Conservation (phyloP, 2,888 invertebrate genomes). For the Pomacea canaliculata region DNA sequence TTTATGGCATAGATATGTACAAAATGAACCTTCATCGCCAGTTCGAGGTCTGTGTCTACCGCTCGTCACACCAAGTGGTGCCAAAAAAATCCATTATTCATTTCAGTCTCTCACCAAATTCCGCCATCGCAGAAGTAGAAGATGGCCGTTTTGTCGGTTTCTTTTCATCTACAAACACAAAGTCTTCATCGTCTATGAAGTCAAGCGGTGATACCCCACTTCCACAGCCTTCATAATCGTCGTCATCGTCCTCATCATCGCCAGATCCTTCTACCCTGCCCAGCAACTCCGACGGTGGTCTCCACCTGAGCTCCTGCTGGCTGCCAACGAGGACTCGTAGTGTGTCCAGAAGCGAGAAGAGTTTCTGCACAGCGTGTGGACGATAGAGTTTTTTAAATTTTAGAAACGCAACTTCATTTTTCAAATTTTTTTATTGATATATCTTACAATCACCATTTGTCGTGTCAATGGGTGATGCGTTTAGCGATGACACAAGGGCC, state of each 20-base stretch:
- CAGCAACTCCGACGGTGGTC: not conserved
- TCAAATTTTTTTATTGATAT: not conserved
- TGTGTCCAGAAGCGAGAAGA: conserved; percentile 12
- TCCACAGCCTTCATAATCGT: conserved; percentile 4
- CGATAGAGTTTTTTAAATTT: not conserved
- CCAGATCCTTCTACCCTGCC: conserved; percentile 5
- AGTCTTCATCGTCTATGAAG: conserved; percentile 31
- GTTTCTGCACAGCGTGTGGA: conserved; percentile 11
- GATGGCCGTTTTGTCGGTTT: not conserved
- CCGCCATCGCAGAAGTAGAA: not conserved
- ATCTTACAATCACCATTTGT: no score
- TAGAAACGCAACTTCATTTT: not conserved
- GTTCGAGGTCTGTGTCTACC: no score
- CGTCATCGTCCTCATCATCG: conserved; percentile 13
- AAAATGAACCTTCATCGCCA: no score
- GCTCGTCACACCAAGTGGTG: no score
- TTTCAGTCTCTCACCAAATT: conserved; percentile 14
- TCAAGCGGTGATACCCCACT: conserved; percentile 5
- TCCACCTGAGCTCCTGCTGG: conserved; percentile 16
- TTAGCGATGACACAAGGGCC: no score
- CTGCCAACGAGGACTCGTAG: conserved; percentile 13
- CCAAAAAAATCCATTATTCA: no score
- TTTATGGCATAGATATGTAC: no score
- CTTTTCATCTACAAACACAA: conserved; percentile 30
- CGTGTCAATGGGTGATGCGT: no score